Evolutionary conservation across 2,888 invertebrate genomes (phyloP).

Genomic region (Athalia circularis): DNA sequence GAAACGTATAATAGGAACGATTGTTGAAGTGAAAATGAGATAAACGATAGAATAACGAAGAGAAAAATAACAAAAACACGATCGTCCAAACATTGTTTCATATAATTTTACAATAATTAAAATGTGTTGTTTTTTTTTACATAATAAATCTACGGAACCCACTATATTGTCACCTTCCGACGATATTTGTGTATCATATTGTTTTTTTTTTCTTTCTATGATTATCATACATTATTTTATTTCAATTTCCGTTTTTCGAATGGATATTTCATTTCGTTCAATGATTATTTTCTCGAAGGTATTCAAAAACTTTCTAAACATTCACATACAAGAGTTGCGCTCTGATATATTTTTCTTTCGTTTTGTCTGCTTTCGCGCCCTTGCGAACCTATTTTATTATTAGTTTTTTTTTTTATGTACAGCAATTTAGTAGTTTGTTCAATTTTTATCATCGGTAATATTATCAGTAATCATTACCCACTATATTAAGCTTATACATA

Average conservation of each 20-base stretch:
- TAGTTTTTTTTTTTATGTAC: conserved; percentile 28
- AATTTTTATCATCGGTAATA: neutral
- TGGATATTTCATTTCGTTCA: neutral
- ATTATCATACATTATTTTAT: neutral
- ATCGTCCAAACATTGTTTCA: conserved; percentile 34
- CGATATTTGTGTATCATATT: conserved; percentile 35
- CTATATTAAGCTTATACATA: conserved; percentile 40
- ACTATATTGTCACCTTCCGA: conserved; percentile 47
- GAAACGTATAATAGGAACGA: too few relatives aligned
- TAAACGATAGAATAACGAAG: too few relatives aligned
- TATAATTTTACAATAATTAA: conserved; percentile 38
- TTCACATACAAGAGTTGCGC: neutral
- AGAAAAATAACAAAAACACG: conserved; percentile 9
- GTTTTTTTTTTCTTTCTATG: neutral
- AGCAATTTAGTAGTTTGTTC: conserved; percentile 28
- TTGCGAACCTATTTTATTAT: conserved; percentile 19
- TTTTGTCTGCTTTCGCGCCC: neutral
- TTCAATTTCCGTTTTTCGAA: neutral
- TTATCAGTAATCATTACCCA: conserved; percentile 31
- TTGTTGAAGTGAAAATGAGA: too few relatives aligned
- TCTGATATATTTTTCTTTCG: neutral
- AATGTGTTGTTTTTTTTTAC: conserved; percentile 5
- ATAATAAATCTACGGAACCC: conserved; percentile 38
- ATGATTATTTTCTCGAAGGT: conserved; percentile 12
- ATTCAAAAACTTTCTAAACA: conserved; percentile 38